Conservation (phyloP, 1,140 invertebrate species). For the Tetramorium parvispinum region DNA sequence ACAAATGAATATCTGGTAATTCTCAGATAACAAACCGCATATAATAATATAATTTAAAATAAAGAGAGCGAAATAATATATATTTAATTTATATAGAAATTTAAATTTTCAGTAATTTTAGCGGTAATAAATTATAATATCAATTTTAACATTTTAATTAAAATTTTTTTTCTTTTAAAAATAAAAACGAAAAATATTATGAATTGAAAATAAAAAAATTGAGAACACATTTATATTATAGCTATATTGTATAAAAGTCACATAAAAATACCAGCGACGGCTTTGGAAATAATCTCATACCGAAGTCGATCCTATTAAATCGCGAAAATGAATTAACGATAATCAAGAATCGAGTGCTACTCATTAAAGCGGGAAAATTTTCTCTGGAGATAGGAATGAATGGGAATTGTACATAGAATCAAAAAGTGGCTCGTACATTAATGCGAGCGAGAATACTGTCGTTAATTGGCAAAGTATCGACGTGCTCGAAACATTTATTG, state of each 20-base stretch:
- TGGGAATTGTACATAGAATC: neutral
- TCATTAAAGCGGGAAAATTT: slow-evolving; percentile 32
- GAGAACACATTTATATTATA: neutral
- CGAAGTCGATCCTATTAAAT: neutral
- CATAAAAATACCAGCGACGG: neutral
- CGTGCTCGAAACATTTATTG: slow-evolving; percentile 44
- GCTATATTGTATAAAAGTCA: neutral
- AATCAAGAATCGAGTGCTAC: slow-evolving; percentile 11
- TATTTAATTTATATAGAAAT: neutral
- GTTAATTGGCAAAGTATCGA: slow-evolving; percentile 59
- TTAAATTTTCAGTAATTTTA: neutral
- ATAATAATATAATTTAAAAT: neutral
- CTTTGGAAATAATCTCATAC: neutral
- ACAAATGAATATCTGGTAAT: neutral
- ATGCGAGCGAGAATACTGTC: neutral
- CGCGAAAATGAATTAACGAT: neutral
- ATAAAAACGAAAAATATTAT: neutral
- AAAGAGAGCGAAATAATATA: neutral
- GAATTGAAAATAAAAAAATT: neutral
- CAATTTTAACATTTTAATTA: neutral
- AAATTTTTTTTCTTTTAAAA: neutral
- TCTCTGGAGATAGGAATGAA: neutral
- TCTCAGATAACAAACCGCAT: neutral
- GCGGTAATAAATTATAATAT: neutral
- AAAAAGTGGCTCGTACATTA: slow-evolving; percentile 43